Conservation (phyloP, 2,888 invertebrate species). For the Pammene aurita region DNA sequence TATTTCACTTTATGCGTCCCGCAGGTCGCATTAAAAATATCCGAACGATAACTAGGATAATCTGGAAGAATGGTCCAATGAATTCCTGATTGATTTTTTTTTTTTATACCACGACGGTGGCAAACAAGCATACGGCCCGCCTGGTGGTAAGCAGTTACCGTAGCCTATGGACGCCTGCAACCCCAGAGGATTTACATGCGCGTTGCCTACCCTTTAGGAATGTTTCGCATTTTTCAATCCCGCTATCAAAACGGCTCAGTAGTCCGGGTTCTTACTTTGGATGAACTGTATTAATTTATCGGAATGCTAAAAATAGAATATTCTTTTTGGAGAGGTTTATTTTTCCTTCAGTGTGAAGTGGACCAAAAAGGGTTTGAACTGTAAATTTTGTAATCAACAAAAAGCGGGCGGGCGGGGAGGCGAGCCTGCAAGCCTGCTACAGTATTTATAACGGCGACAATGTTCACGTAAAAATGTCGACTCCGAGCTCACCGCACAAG, state of each 20-base stretch:
- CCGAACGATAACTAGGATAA: conserved; percentile 55
- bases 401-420: conserved; percentile 17
- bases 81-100: conserved; percentile 65
- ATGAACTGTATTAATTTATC: conserved; percentile 21
- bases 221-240: conserved; percentile 46
- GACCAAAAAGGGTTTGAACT: conserved; percentile 14
- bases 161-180: no score
- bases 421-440: conserved; percentile 32
- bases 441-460: conserved; percentile 41
- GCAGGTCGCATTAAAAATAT: conserved; percentile 69
- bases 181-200: no score
- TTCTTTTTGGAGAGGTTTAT: conserved; percentile 12
- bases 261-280: conserved; percentile 6
- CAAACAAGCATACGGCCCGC: no score
- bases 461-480: conserved; percentile 42
- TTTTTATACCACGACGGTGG: no score
- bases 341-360: background rate
- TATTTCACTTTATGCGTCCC: conserved; percentile 79
- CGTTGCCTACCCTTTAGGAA: no score
- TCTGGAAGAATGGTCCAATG: conserved; percentile 63
- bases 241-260: conserved; percentile 26
- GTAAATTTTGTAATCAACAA: conserved; percentile 30
- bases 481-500: conserved; percentile 29
- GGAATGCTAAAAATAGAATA: conserved; percentile 11
- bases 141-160: no score